Evolutionary conservation across 1,140 invertebrate species (phyloP), one percentile per base, ranked within the genome.

Genomic region (Atta texana): DNA sequence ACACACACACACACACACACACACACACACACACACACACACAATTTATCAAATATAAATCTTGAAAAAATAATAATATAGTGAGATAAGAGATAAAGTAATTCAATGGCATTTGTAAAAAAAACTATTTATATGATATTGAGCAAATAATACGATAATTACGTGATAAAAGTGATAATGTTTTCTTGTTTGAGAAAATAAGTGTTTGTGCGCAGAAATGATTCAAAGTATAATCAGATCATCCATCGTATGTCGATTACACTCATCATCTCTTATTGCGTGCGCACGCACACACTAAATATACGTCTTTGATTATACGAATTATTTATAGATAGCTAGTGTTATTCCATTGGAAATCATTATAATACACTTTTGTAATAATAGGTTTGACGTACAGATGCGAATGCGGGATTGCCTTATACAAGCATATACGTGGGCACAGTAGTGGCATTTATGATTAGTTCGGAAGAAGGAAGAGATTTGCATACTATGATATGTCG

Each of bases 301-400:
- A 28, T 16, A 18, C 12, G 1, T 31, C 21, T 59, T 81, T 71
- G n/a, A 71, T 71, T 57, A 71, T 57, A 71, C 21, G 2, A 71
- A 63, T 64, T n/a, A 44, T 21, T 55, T 31, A 21, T n/a, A 24
- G n/a, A 57, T 12, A n/a, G 16, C 51, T 24, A 21, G 34, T 39
- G 3, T 53, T 55, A 44, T 7, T 24, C 21, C 78, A 71, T 81
- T 81, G 64, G 51, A 71, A 71, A 81, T 71, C 66, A 49, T 81
- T 57, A 28, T 57, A 44, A 44, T 57, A 55, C 63, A 77, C 5
- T 24, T 21, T 31, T n/a, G 59, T 12, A 55, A 59, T 71, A 71
- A 71, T 71, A 21, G 14, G 28, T 81, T 71, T 69, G 51, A 71
- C 66, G 8, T 68, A 39, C 28, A 4, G 28, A 39, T 44, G 34